Base-by-base conservation (phyloP, 2,888 invertebrate genomes). In the Conomelus anceps region DNA sequence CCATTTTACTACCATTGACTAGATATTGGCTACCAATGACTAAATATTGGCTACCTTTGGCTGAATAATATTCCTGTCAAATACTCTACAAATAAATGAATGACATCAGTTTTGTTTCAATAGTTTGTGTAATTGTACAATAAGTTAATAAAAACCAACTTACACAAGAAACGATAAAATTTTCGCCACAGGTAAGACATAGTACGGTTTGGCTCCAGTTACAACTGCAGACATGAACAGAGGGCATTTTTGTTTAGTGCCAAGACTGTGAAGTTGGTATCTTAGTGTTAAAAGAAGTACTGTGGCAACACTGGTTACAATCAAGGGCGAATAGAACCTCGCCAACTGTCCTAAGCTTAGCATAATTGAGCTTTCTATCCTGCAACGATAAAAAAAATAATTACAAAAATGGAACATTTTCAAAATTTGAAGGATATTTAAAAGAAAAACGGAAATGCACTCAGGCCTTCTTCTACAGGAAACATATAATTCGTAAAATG, bases 241-340 rank as follows among this genome's bases (percentile, higher is more conserved):
- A 88, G 92, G 94, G 93, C 93, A 95, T 85, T 92, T 94, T 92
- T 93, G 84, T 92, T 92, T 34, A 91, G 91, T 13, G 90, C 91
- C 92, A 91, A 88, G 90, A 89, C 22, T 93, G 93, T 93, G 93
- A 85, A 95, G 91, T 92, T 95, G 95, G 90, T 94, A 93, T 89
- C 95, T 94, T 0, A 96, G 93, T 0, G 95, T 94, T 91, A 97
- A 93, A 6, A 97, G 92, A 0, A 96, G 91, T 34, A 96, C 95
- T 0, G 95, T 96, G 0, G 95, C 95, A 4, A 96, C 92, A 92
- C 96, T 96, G 0, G 96, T 95, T 94, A 0, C 95, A 94, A 0
- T 95, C 94, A 92, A 96, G 96, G 93, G 95, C 95, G 63, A 96
- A 94, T 1, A 95, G 95, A 84, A 97, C 92, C 92, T 96, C 95